These are phyloP conservation scores for Bembecia ichneumoniformis DNA, from an alignment of 2,888 invertebrate species.

Conservation along the genomic window DNA sequence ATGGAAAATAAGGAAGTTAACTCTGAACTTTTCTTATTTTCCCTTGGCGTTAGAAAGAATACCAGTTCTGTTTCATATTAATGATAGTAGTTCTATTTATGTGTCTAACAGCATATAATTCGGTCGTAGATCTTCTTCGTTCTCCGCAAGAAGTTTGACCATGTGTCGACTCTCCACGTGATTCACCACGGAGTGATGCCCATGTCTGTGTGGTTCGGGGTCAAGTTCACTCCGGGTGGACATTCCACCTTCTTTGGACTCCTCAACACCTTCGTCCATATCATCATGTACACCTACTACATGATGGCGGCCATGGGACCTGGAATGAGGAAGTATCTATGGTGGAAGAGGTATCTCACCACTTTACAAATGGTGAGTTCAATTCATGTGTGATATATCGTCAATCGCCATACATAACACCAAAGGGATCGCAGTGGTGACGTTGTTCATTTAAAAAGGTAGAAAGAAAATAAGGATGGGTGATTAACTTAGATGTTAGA, in stretches of 20 bases:
- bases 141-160: conserved; percentile 92
- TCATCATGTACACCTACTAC: conserved; percentile 96
- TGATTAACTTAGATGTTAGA: too few species aligned
- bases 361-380: conserved; percentile 87
- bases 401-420: too few species aligned
- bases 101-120: too few species aligned
- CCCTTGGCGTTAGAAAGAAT: neutral
- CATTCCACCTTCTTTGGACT: conserved; percentile 97
- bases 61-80: neutral
- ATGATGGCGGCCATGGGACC: conserved; percentile 93
- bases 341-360: conserved; percentile 97
- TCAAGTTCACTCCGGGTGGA: conserved; percentile 96
- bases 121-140: conserved; percentile 89
- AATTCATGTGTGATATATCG: too few species aligned
- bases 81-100: too few species aligned
- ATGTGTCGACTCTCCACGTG: conserved; percentile 93
- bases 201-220: conserved; percentile 97
- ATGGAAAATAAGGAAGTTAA: too few species aligned
- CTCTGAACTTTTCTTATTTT: too few species aligned
- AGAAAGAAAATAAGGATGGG: too few species aligned
- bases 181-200: conserved; percentile 98
- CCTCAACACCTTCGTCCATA: conserved; percentile 96
- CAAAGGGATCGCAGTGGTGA: too few species aligned
- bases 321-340: conserved; percentile 85
- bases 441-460: too few species aligned